Base-by-base conservation (phyloP, 2,888 invertebrate genomes). In the Halictus quadricinctus region DNA sequence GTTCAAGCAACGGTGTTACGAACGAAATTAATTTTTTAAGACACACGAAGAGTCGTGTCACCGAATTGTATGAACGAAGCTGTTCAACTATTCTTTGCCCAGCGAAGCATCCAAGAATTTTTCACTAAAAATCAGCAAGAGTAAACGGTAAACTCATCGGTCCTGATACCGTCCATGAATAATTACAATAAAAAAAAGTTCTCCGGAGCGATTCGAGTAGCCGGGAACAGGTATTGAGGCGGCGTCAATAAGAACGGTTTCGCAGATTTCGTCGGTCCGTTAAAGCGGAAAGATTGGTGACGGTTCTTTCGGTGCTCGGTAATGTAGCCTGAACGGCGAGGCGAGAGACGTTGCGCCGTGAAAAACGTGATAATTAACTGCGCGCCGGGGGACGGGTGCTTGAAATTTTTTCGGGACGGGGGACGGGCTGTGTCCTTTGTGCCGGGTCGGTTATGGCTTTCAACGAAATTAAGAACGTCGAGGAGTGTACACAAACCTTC, bases 311-410 rank as follows among this genome's bases (percentile, higher is more conserved):
- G 50, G n/a, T 54, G 29, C 46, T 25, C 69, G 80, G 60, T 64
- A 80, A 72, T 70, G 50, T 43, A 10, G 48, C 5, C 15, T 75
- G 48, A 76, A 73, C 80, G 80, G 69, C 64, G 72, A 69, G 13
- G 48, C 54, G 72, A 43, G 43, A 69, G 76, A 64, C 15, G 50
- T 29, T 36, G 12, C 46, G 25, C 36, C 66, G 76, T 60, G 74
- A 75, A 80, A 72, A 76, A 87, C 70, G 78, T 66, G 86, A 87
- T 80, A 86, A 87, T 87, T 87, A 80, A 79, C 78, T 64, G 18
- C 25, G 18, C 2, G 36, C 83, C 41, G 21, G 12, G 75, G 78
- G 64, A 79, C 83, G 83, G 80, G 80, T 80, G 80, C 76, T 87
- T 80, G 76, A 66, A 76, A 72, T 78, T 81, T 80, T 86, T 79